Evolutionary conservation across 2,888 invertebrate genomes (phyloP), one percentile per base, ranked within the genome.

Genomic region (Sphaerophoria rueppellii): DNA sequence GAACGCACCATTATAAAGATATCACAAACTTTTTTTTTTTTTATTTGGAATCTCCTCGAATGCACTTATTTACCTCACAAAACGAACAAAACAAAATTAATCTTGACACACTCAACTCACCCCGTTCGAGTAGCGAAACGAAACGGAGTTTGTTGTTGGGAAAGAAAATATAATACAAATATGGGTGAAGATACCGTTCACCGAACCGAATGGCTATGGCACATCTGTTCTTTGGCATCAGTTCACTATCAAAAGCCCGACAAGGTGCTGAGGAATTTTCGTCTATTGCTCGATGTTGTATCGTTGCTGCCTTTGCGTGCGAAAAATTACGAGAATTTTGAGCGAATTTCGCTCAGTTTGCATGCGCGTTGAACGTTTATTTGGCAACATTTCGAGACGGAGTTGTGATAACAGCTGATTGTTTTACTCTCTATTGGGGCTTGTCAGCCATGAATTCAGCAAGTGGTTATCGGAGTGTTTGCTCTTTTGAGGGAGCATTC

Each of bases 181-280:
- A 76, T 74, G 58, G 76, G 85, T 77, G 85, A 85, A 77, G 57
- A 81, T 65, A 73, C 81, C 81, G 85, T 80, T 72, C 85, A 81
- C 76, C 81, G 81, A 75, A 83, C 83, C 83, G 83, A 83, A 76
- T 80, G 75, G 80, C 80, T 80, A 76, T 80, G 75, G 80, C 80
- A 83, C 83, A 80, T 83, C 80, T 83, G 75, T 83, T 80, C 72
- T 80, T 77, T 85, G 76, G 85, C 85, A 77, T 85, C 80, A 81
- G 81, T 81, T 81, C 85, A 80, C 85, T 85, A 81, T 85, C 85
- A 85, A 72, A 67, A 85, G 81, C 77, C 83, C 80, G 83, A 83
- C 75, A 65, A 83, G 83, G 83, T 83, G 85, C 76, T 73, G 85
- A 77, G 85, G 69, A 76, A 72, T 69, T 81, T 71, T 55, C 34